Evolutionary conservation across 2,888 invertebrate species (phyloP).

Genomic region (Trisateles emortualis): DNA sequence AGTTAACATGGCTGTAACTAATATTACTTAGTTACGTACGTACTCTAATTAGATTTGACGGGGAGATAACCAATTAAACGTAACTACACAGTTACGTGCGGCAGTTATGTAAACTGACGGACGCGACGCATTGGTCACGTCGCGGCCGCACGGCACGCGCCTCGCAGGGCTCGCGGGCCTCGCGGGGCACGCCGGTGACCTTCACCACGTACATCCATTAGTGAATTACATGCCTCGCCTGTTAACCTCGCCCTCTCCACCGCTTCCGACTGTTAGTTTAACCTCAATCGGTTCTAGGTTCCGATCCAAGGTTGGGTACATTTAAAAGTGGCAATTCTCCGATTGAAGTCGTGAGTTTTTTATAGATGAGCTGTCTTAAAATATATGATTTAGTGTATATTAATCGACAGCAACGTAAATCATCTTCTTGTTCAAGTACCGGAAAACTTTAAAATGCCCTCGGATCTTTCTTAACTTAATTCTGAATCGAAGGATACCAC

Average conservation of each 20-base stretch:
- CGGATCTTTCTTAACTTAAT: too few relatives aligned
- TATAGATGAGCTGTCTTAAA: not conserved
- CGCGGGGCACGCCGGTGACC: not conserved
- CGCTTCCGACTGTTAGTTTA: slow-evolving; percentile 11
- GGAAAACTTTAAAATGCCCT: too few relatives aligned
- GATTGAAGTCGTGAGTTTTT: slow-evolving; percentile 3
- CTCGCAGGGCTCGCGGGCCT: too few relatives aligned
- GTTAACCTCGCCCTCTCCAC: slow-evolving; percentile 9
- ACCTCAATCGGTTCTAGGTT: slow-evolving; percentile 3
- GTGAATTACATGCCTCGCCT: slow-evolving; percentile 7
- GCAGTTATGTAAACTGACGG: slow-evolving; percentile 3
- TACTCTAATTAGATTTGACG: not conserved
- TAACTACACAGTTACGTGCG: not conserved
- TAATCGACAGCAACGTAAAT: not conserved
- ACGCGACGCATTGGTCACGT: slow-evolving; percentile 9
- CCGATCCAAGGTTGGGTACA: slow-evolving; percentile 7
- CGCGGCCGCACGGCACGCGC: too few relatives aligned
- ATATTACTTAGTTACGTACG: not conserved
- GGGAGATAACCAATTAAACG: slow-evolving; percentile 3
- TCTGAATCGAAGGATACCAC: too few relatives aligned
- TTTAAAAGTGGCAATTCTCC: not conserved
- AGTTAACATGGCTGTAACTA: too few relatives aligned
- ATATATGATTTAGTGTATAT: too few relatives aligned
- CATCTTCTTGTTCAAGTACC: too few relatives aligned
- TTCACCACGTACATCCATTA: not conserved